A percentile compares a stretch with the other conserved stretches of the same genome.
phyloP scores from a whole-genome alignment of 2,797 vertebrate genomes.

The Garrulus glandarius region DNA sequence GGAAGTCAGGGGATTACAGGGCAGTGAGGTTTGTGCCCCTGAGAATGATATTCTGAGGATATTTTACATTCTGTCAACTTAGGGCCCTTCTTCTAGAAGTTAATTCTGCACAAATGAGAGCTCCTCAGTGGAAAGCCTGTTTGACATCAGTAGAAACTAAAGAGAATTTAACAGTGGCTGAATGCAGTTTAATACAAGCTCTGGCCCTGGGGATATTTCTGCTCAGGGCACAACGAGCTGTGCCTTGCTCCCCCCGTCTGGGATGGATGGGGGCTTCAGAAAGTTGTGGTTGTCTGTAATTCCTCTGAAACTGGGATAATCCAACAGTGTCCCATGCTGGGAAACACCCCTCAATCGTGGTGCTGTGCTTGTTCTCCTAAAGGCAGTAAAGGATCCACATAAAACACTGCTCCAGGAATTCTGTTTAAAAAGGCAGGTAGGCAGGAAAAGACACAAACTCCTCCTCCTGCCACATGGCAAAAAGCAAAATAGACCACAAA shows the following conservation, averaged over 20 bases:
- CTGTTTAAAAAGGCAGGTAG: neutral
- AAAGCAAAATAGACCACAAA: neutral
- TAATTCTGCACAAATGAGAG: neutral
- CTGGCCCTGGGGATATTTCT: neutral
- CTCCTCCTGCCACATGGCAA: neutral
- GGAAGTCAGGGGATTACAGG: neutral
- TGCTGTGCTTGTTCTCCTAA: neutral
- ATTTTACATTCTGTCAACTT: neutral
- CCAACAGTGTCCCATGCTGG: neutral
- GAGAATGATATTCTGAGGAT: neutral
- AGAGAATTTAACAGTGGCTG: neutral
- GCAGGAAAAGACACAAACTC: neutral
- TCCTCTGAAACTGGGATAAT: neutral
- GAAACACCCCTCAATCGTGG: fast-evolving
- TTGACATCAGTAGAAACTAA: neutral
- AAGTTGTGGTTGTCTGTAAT: neutral
- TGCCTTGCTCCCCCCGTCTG: neutral
- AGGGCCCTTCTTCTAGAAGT: neutral
- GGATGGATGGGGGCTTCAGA: neutral
- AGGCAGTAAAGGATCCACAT: neutral
- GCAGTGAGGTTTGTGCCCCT: neutral
- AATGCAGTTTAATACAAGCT: neutral
- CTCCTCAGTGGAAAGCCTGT: neutral
- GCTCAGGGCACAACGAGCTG: fast-evolving
- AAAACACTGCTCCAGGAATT: neutral